These are phyloP conservation scores for Adelosebastes latens DNA, from an alignment of 2,797 vertebrate species.

Conservation along the genomic window DNA sequence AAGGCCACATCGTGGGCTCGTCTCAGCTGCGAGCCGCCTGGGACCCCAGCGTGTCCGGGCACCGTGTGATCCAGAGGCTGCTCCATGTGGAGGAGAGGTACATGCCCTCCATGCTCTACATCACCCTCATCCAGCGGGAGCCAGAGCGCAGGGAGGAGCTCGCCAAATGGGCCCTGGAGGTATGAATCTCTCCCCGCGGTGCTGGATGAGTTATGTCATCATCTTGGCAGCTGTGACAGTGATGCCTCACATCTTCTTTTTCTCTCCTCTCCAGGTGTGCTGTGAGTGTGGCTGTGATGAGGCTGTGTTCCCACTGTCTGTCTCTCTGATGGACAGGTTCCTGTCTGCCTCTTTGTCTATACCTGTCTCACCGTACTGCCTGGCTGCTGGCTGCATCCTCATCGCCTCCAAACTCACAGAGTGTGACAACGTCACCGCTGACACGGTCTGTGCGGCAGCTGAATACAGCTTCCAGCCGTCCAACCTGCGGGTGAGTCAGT, in stretches of 20 bases:
- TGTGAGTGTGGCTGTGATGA: slow-evolving; percentile 81
- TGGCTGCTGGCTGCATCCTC: slow-evolving; percentile 81
- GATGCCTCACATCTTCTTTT: not conserved
- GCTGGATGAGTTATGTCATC: not conserved
- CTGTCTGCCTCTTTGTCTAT: slow-evolving; percentile 74
- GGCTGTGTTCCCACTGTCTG: slow-evolving; percentile 80
- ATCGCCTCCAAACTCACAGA: slow-evolving; percentile 84
- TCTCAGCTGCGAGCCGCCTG: slow-evolving; percentile 76
- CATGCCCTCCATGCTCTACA: slow-evolving; percentile 79
- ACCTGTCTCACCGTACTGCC: slow-evolving; percentile 74
- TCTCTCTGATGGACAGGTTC: slow-evolving; percentile 83
- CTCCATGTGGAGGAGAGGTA: slow-evolving; percentile 81
- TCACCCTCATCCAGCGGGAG: slow-evolving; percentile 79
- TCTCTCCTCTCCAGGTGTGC: slow-evolving; percentile 73
- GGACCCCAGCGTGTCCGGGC: slow-evolving; percentile 81
- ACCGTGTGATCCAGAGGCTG: slow-evolving; percentile 81
- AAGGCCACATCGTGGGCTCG: not conserved
- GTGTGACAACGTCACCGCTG: slow-evolving; percentile 73
- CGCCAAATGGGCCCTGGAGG: slow-evolving; percentile 84
- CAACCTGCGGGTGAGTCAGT: slow-evolving; percentile 76
- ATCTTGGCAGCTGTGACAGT: not conserved
- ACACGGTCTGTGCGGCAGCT: slow-evolving; percentile 77
- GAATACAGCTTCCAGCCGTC: slow-evolving; percentile 76
- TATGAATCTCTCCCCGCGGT: slow-evolving; percentile 36
- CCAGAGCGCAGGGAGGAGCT: slow-evolving; percentile 80